A percentile compares a stretch with the other conserved stretches of the same genome.
These are phyloP conservation scores for Stegodyphus dumicola DNA, from an alignment of 1,140 invertebrate genomes.

Conservation along the genomic window DNA sequence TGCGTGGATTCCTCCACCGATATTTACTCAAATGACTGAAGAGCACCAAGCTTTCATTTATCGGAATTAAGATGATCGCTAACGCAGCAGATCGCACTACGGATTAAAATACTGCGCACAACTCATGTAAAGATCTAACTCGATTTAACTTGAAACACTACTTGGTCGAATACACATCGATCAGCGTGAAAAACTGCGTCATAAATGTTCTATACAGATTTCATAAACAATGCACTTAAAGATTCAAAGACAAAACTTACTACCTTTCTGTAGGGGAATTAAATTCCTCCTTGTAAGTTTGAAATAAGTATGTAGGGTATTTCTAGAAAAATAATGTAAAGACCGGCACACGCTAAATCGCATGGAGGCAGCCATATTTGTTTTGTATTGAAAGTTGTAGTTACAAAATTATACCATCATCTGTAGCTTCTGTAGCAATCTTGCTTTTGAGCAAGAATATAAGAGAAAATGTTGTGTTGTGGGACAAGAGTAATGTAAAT, in stretches of 20 bases:
- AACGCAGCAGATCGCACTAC: not conserved
- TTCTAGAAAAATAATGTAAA: constrained; percentile 31
- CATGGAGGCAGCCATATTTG: constrained; percentile 38
- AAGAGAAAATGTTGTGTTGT: no score
- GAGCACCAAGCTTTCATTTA: no score
- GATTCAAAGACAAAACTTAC: not conserved
- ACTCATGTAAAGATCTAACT: not conserved
- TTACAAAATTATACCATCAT: not conserved
- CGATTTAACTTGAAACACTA: not conserved
- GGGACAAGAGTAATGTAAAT: no score
- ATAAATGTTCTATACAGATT: no score
- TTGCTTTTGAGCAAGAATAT: no score
- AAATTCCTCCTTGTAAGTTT: not conserved
- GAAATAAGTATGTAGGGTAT: not conserved
- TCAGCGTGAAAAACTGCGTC: not conserved
- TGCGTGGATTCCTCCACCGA: no score
- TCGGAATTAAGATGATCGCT: not conserved
- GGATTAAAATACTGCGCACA: not conserved
- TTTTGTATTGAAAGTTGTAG: not conserved
- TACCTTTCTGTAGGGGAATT: constrained; percentile 2
- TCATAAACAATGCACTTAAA: not conserved
- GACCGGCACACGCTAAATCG: constrained; percentile 8
- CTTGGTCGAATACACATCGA: not conserved
- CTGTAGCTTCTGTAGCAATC: no score
- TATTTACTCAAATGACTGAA: no score